Conservation (phyloP, 2,888 invertebrate genomes). For the Galerucella pusilla region DNA sequence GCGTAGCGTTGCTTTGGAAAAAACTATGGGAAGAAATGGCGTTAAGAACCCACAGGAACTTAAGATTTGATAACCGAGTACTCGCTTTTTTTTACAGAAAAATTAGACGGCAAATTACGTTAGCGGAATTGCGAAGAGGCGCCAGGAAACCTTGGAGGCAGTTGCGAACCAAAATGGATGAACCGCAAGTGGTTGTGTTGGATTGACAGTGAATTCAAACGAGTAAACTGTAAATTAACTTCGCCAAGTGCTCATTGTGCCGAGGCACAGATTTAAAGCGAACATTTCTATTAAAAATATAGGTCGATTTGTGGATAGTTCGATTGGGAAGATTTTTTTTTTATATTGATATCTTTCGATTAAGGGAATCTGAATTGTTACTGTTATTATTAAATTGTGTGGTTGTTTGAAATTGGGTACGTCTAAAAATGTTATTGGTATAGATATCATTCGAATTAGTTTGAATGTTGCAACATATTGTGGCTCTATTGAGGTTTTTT, state of each 20-base stretch:
- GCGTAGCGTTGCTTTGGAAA: no score
- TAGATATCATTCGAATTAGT: no score
- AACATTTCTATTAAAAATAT: slow-evolving; percentile 23
- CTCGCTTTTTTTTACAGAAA: slow-evolving; percentile 70
- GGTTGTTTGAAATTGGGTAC: neutral
- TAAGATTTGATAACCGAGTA: no score
- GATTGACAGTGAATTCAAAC: slow-evolving; percentile 71
- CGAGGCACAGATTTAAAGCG: slow-evolving; percentile 42
- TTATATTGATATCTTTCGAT: neutral
- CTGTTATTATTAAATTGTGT: neutral
- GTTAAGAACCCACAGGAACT: no score
- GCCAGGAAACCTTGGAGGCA: slow-evolving; percentile 88
- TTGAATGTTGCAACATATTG: no score
- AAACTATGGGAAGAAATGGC: neutral
- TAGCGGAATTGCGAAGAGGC: slow-evolving; percentile 82
- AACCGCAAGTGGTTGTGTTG: slow-evolving; percentile 77
- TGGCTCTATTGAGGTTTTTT: no score
- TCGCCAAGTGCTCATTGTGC: slow-evolving; percentile 59
- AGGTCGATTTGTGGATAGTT: slow-evolving; percentile 20
- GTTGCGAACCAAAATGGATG: slow-evolving; percentile 66
- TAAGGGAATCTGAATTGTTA: neutral
- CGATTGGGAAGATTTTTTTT: neutral
- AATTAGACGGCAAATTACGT: slow-evolving; percentile 83
- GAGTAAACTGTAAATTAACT: slow-evolving; percentile 50
- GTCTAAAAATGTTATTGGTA: no score